Evolutionary conservation across 2,888 invertebrate genomes (phyloP), one percentile per base, ranked within the genome.

Genomic region (Harpalus rufipes): DNA sequence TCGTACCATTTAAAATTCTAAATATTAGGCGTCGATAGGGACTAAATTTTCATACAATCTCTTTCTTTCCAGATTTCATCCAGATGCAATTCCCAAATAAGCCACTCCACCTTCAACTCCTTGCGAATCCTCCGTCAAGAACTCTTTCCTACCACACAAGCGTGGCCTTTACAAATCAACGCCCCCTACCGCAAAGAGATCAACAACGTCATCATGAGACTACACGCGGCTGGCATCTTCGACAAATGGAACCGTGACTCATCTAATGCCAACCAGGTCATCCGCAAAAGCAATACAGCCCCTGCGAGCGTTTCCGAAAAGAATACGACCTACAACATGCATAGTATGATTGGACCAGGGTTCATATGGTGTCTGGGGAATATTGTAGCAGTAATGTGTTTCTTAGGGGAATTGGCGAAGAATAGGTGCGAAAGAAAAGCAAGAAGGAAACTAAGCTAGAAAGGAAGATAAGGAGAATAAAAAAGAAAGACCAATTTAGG

Each of bases 211-310:
- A 81, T 81, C 32, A 61, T 61, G 7, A 16, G 3, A 3, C 8
- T 81, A 7, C 80, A 81, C 32, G 80, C 80, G 16, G 32, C 63
- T 8, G 80, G 80, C 39, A 44, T 81, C 18, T 81, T 81, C 63
- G n/a, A 16, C 39, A 81, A 81, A 18, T 81, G 80, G 80, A 6
- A 16, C 10, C 7, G n/a, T 7, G 41, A 81, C 8, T 63, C 21
- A 21, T 61, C 63, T 6, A 16, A 12, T 4, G 18, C 7, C 10
- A 44, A 18, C 12, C 56, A 56, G 59, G 10, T 61, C 6, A 63
- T 81, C 16, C 63, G 14, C 16, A 81, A 41, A 14, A 81, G 80
- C 14, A 56, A 51, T 21, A 12, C 76, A 16, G 56, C 12, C 6
- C 12, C 21, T 41, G 10, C 12, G 32, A 39, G 12, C 32, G 39